Base-by-base conservation (phyloP, 92 coral and sea anemone species). In the Blastomussa wellsi region DNA sequence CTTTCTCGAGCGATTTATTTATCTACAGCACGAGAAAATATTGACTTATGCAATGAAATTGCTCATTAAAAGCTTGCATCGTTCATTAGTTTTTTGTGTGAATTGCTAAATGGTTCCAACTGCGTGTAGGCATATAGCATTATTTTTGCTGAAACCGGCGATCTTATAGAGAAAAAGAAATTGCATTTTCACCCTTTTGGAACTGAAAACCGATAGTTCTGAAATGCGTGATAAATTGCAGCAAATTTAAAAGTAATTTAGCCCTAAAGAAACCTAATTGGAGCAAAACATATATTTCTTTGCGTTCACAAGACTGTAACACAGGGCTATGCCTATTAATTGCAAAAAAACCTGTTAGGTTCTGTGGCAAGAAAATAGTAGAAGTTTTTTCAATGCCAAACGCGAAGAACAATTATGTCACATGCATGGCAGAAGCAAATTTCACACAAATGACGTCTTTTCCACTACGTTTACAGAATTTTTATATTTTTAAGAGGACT, bases 21-120 rank as follows among this genome's bases (percentile, higher is more conserved):
- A 29, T 79, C 72, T 26, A 19, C 35, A 31, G 37, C 77, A 32
- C 29, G 47, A 60, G 75, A 81, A 70, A 81, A 81, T 71, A 70
- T 81, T 81, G 77, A 81, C 75, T 26, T 24, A 68, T 35, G 47
- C 42, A 81, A 52, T 19, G 44, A 81, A 70, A 71, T 35, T 69
- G 65, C 77, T 70, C 49, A 48, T 36, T 51, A 55, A 47, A 70
- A 70, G 35, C 75, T 9, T 70, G n/a, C 26, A 70, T 70, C 37
- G 75, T 70, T 33, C 12, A 33, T 36, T 37, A 70, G 47, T 17
- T 70, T 15, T 36, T 70, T 70, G 20, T 37, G 44, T 39, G 83
- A 60, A 79, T n/a, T 60, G 55, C 37, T 59, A 24, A 60, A 78
- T 69, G 38, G 1, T n/a, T 31, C 29, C 31, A n/a, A 33, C 14